phyloP scores from a whole-genome alignment of 2,888 invertebrate species.

The Tinea trinotella region DNA sequence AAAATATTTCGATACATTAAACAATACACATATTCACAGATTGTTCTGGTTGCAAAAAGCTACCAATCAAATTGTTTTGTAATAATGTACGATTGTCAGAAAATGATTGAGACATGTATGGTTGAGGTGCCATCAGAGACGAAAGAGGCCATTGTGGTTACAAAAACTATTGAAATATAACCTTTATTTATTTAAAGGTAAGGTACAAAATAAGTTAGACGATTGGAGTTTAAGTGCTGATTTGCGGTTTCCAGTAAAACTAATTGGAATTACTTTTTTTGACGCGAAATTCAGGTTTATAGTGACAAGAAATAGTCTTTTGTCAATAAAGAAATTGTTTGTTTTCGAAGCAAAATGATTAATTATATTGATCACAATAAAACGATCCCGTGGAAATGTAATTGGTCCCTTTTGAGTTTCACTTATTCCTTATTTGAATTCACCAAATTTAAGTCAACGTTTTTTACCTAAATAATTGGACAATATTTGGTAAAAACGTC shows the following conservation, averaged over 20 bases:
- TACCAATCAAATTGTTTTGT: conserved; percentile 6
- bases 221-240: background rate
- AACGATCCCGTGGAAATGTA: background rate
- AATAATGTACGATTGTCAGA: conserved; percentile 4
- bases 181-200: background rate
- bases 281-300: background rate
- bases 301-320: background rate
- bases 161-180: background rate
- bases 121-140: background rate
- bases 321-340: conserved; percentile 5
- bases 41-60: background rate
- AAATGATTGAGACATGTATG: conserved; percentile 13
- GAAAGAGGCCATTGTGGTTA: background rate
- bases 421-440: background rate
- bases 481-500: background rate
- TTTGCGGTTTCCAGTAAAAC: conserved; percentile 9
- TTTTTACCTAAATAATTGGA: background rate
- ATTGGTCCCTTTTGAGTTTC: too few species aligned
- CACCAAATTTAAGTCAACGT: background rate
- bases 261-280: conserved; percentile 6
- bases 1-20: background rate
- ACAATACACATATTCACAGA: background rate
- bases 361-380: background rate
- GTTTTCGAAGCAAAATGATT: background rate
- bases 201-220: background rate